Base-by-base conservation (phyloP, 2,888 invertebrate species). In the Apantesis nais region DNA sequence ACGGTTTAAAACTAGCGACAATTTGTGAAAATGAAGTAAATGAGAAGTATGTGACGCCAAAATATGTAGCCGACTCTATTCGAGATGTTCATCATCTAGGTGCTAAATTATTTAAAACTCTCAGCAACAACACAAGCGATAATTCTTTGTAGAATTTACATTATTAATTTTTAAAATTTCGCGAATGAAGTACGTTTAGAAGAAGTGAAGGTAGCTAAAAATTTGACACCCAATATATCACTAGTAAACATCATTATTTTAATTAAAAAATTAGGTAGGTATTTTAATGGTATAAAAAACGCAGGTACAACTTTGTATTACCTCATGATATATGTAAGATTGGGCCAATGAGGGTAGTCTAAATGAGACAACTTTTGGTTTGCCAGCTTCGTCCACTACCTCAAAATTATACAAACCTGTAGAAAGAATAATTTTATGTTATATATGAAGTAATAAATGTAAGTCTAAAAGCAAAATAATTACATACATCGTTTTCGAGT, bases 271-370 rank as follows among this genome's bases (percentile, higher is more conserved):
- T 2, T 34, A 34, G 34, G 16, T 44, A 16, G 44, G 19, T 44
- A 44, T 16, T 44, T 41, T 4, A 0, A 44, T 44, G 14, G 2
- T 14, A 16, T 44, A 0, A 44, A 5, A 22, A 22, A 22, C 48
- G 19, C 22, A 48, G 22, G n/a, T n/a, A 22, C 8, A n/a, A 14
- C 22, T 29, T 66, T 29, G 22, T 12, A 25, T 48, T 87, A 97
- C 97, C 96, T 99, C 99, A 92, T 99, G 99, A 92, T 98, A 99
- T 85, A 99, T 97, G 62, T 99, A 99, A 74, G 98, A 96, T 91
- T 98, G 98, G 37, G 98, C 98, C 86, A 99, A 95, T 41, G 98
- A 98, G 67, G 99, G 99, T 89, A 99, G 96, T 83, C 99, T 97
- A 91, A 99, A 98, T 67, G 98, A 97, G 73, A 98, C 96, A 66